Base-by-base conservation (phyloP, 2,888 invertebrate genomes). In the Leptinotarsa juncta region DNA sequence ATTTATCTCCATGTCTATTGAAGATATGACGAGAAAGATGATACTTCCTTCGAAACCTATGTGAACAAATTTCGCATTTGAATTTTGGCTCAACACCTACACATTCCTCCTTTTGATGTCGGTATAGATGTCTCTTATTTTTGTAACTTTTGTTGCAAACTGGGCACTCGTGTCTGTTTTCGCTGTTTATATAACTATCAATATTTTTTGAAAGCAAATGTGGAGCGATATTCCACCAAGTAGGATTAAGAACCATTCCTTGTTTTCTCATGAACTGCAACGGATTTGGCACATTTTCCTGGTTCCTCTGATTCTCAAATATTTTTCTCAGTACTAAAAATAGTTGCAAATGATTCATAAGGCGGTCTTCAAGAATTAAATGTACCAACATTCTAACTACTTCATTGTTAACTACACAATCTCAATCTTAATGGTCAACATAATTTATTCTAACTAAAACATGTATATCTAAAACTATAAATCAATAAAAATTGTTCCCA, bases 41-140 rank as follows among this genome's bases (percentile, higher is more conserved):
- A 68, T 84, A 85, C 71, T 84, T 85, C 75, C 85, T 81, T 70
- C 82, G 79, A 65, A 82, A 89, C 77, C 91, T 91, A 81, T 91
- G 91, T 7, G 72, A 79, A 78, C 92, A 92, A 80, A 89, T 88
- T 1, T 87, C 87, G 77, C 92, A 92, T 73, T 86, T 87, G 80
- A 90, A 90, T 53, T 89, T 89, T 0, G 92, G 91, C 78, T 88
- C 88, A 70, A 90, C 89, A 65, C 91, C 91, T 12, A 82, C 79
- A 81, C 92, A 92, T 81, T 92, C 92, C 79, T 90, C 89, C 74
- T 89, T 89, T 79, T 90, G 83, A 81, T 92, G 92, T 20, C 91
- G 88, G 73, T 89, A 89, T 78, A 92, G 88, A 83, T 91, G 91
- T 79, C 91, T 88, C 79, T 90, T 89, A 85, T 91, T 90, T 60